phyloP scores from a whole-genome alignment of 64 coral and sea anemone species.

The Stichodactyla mertensii region DNA sequence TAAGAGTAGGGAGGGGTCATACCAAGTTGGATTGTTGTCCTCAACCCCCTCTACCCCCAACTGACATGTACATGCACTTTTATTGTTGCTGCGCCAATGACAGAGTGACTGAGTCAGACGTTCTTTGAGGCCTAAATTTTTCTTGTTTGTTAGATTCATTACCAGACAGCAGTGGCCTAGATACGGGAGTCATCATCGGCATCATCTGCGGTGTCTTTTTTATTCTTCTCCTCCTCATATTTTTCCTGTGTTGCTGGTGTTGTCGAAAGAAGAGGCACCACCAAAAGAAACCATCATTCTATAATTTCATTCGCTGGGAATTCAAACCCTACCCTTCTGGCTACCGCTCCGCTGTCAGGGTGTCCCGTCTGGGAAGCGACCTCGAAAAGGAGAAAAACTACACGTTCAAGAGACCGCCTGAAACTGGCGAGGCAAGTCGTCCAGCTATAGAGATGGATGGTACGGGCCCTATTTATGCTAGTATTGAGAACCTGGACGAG shows the following conservation, averaged over 20 bases:
- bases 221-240: constrained; percentile 24
- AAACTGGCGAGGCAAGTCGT: neutral
- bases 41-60: too few relatives aligned
- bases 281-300: constrained; percentile 66
- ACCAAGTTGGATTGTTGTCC: too few relatives aligned
- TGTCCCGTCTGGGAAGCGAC: constrained; percentile 40
- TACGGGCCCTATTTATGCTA: constrained; percentile 61
- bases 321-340: constrained; percentile 40
- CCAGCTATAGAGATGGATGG: constrained; percentile 18
- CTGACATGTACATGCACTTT: too few relatives aligned
- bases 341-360: neutral
- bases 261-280: constrained; percentile 43
- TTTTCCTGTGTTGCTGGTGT: constrained; percentile 66
- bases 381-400: constrained; percentile 38
- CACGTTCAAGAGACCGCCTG: neutral
- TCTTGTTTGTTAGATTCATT: neutral
- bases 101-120: too few relatives aligned
- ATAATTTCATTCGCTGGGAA: constrained; percentile 80
- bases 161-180: neutral
- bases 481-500: constrained; percentile 45
- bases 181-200: constrained; percentile 59
- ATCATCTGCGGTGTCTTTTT: constrained; percentile 51
- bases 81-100: too few relatives aligned
- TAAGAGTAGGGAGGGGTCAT: too few relatives aligned
- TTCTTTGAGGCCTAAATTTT: too few relatives aligned